These are phyloP conservation scores for Carcharodon carcharias DNA, from an alignment of 2,797 vertebrate genomes.

Conservation along the genomic window DNA sequence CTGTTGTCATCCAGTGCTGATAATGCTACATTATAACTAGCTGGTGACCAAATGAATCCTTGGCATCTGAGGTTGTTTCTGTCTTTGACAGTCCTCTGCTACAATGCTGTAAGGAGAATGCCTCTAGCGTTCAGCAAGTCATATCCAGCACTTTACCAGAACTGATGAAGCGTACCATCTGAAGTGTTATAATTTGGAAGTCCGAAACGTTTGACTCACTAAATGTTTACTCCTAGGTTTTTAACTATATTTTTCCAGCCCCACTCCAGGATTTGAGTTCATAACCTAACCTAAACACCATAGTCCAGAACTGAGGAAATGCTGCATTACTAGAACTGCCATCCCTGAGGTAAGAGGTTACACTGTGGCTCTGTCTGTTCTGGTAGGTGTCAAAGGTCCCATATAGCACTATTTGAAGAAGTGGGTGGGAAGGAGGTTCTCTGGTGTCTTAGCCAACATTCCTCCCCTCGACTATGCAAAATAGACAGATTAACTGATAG, in stretches of 20 bases:
- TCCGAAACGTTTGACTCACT: neutral
- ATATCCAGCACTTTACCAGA: neutral
- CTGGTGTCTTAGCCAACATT: neutral
- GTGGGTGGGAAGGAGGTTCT: no score
- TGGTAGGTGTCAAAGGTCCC: neutral
- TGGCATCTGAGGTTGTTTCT: neutral
- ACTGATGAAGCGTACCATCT: neutral
- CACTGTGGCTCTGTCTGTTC: neutral
- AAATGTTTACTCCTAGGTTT: neutral
- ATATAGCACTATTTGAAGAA: neutral
- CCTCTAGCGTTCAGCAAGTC: no score
- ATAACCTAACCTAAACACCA: neutral
- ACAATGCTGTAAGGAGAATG: neutral
- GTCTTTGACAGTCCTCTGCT: neutral
- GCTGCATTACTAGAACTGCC: neutral
- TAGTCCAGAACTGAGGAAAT: neutral
- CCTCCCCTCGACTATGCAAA: neutral
- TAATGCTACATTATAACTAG: neutral
- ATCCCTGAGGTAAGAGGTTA: neutral
- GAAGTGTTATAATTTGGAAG: neutral
- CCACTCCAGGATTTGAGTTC: neutral
- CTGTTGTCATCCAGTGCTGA: neutral
- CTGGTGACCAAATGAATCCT: neutral
- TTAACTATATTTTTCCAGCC: neutral
- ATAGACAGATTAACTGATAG: neutral